Percentiles rank a stretch among this genome's conserved stretches.
Conservation (phyloP, 2,797 vertebrate genomes). For the Sebastes itinus region DNA sequence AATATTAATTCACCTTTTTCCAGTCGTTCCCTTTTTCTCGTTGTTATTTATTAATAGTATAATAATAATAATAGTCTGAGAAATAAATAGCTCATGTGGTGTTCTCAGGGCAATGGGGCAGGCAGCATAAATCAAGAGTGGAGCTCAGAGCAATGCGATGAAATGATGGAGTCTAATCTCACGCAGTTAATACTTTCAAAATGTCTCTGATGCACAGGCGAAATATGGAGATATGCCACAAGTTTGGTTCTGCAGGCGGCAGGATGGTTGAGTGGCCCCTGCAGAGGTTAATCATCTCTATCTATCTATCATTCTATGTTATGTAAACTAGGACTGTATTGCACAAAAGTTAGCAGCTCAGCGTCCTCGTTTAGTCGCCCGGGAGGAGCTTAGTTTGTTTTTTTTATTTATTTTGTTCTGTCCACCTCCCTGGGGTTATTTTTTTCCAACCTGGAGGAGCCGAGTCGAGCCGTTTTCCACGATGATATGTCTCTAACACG, state of each 20-base stretch:
- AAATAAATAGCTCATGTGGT: slow-evolving; percentile 89
- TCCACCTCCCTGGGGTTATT: slow-evolving; percentile 12
- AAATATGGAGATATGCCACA: slow-evolving; percentile 57
- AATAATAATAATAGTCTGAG: slow-evolving; percentile 81
- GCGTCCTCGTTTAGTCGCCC: slow-evolving; percentile 50
- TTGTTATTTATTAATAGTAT: slow-evolving; percentile 86
- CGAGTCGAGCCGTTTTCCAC: slow-evolving; percentile 54
- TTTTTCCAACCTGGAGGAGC: slow-evolving; percentile 45
- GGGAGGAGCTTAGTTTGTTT: slow-evolving; percentile 9
- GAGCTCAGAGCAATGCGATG: slow-evolving; percentile 80
- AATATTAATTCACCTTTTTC: slow-evolving; percentile 86
- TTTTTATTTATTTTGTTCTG: not conserved
- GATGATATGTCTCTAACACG: slow-evolving; percentile 73
- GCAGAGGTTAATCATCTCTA: slow-evolving; percentile 56
- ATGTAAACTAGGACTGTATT: slow-evolving; percentile 82
- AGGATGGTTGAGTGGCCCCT: slow-evolving; percentile 27
- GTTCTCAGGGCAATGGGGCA: slow-evolving; percentile 83
- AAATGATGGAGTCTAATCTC: slow-evolving; percentile 74
- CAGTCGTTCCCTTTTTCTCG: slow-evolving; percentile 87
- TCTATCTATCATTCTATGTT: slow-evolving; percentile 47
- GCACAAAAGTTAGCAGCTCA: slow-evolving; percentile 78
- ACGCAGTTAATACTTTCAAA: slow-evolving; percentile 66
- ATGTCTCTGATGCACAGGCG: slow-evolving; percentile 57
- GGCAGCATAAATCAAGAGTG: slow-evolving; percentile 88
- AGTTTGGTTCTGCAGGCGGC: slow-evolving; percentile 52